Base-by-base conservation (phyloP, 2,797 vertebrate species). In the Psittacula echo region DNA sequence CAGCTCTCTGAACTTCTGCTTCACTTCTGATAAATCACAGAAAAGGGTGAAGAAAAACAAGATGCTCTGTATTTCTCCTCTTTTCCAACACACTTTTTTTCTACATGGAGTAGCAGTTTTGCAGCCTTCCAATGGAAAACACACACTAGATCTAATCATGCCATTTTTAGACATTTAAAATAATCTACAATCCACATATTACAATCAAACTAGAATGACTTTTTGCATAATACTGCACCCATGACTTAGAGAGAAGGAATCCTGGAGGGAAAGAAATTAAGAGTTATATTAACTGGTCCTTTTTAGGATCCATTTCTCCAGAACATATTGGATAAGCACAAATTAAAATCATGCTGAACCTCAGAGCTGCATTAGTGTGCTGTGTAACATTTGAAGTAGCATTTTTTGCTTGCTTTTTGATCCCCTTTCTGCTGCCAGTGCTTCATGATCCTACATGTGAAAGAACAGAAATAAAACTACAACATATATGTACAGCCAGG, bases 91-190 rank as follows among this genome's bases (percentile, higher is more conserved):
- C 4, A 29, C 4, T 88, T 85, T 87, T 86, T 85, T 87, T 34
- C 48, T 32, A 37, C 22, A 11, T 0, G 0, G 18, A 70, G 26
- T 15, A 21, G 24, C 48, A 16, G 29, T 26, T 44, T 48, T 45
- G 18, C 45, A 70, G 44, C 27, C 22, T 71, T 58, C 15, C 1
- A 0, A 3, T 12, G 23, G 13, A 45, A 58, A 89, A 54, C 1
- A 0, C 13, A n/a, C n/a, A 17, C 39, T 48, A 8, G 8, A 65
- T 21, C 8, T 19, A 71, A 47, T 5, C 14, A 15, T 3, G 5
- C 11, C 23, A 39, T 32, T 74, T 66, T 68, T 8, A 54, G 16
- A 7, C 9, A 2, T 30, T 62, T n/a, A 10, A 30, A 80, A 70
- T 13, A 21, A 29, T 1, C 27, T 50, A 17, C 37, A 51, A 11